Evolutionary conservation across 2,888 invertebrate genomes (phyloP).

Genomic region (Ceraclea dissimilis): DNA sequence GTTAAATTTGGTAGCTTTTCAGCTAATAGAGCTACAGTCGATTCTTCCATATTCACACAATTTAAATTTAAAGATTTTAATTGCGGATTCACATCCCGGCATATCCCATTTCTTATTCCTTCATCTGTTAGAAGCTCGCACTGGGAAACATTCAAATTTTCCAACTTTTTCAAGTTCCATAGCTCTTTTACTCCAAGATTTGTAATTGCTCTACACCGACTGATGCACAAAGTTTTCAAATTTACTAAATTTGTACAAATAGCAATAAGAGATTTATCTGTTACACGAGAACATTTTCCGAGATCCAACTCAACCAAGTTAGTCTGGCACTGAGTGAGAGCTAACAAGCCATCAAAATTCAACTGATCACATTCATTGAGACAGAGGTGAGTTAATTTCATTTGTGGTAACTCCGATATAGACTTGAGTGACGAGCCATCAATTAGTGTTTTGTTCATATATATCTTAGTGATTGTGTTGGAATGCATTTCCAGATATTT

Average conservation of each 20-base stretch:
- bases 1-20: conserved; percentile 50
- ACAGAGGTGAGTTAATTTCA: conserved; percentile 46
- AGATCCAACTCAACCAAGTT: conserved; percentile 53
- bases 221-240: conserved; percentile 53
- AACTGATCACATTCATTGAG: conserved; percentile 56
- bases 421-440: conserved; percentile 53
- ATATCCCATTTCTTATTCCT: conserved; percentile 55
- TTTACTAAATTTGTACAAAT: conserved; percentile 52
- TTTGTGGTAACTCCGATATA: conserved; percentile 45
- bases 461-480: conserved; percentile 48
- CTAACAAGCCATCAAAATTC: conserved; percentile 49
- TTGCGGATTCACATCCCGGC: conserved; percentile 40
- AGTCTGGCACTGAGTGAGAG: conserved; percentile 49
- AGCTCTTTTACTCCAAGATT: conserved; percentile 52
- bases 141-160: conserved; percentile 57
- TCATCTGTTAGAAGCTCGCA: conserved; percentile 56
- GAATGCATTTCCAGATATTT: conserved; percentile 50
- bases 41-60: conserved; percentile 55
- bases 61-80: conserved; percentile 50
- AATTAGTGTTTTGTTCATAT: conserved; percentile 61
- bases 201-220: conserved; percentile 57
- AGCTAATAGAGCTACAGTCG: conserved; percentile 52
- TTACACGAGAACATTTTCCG: conserved; percentile 56
- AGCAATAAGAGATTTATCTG: conserved; percentile 53
- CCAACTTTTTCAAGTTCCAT: conserved; percentile 47